phyloP scores from a whole-genome alignment of 2,888 invertebrate species.

The Alloscopus bannaensis region DNA sequence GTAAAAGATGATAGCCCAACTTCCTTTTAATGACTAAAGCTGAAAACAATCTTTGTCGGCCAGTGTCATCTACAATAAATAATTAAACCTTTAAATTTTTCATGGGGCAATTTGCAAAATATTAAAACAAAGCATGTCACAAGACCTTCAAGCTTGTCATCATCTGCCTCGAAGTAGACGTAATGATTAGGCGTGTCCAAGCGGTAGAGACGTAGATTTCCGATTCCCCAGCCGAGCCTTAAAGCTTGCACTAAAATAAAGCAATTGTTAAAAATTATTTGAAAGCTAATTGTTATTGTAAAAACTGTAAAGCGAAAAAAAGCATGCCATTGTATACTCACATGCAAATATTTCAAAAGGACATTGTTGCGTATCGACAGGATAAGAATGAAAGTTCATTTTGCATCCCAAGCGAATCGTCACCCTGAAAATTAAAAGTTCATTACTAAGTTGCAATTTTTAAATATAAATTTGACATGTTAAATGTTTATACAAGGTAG shows the following conservation, averaged over 20 bases:
- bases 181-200: slow-evolving; percentile 1
- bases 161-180: neutral
- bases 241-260: too few relatives aligned
- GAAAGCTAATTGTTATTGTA: neutral
- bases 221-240: neutral
- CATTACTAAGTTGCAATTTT: neutral
- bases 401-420: neutral
- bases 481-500: neutral
- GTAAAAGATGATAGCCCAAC: slow-evolving; percentile 22
- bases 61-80: too few relatives aligned
- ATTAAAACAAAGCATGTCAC: neutral
- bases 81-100: too few relatives aligned
- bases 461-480: neutral
- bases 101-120: neutral
- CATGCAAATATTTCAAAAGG: neutral
- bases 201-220: slow-evolving; percentile 1
- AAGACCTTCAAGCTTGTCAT: neutral
- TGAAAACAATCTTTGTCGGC: neutral
- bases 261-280: too few relatives aligned
- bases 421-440: neutral
- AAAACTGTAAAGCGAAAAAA: neutral
- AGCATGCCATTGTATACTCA: neutral
- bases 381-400: slow-evolving; percentile 26
- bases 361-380: slow-evolving; percentile 28
- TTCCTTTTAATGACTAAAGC: slow-evolving; percentile 14